These are phyloP conservation scores for Garrulus glandarius DNA, from an alignment of 2,797 vertebrate genomes.

Conservation along the genomic window DNA sequence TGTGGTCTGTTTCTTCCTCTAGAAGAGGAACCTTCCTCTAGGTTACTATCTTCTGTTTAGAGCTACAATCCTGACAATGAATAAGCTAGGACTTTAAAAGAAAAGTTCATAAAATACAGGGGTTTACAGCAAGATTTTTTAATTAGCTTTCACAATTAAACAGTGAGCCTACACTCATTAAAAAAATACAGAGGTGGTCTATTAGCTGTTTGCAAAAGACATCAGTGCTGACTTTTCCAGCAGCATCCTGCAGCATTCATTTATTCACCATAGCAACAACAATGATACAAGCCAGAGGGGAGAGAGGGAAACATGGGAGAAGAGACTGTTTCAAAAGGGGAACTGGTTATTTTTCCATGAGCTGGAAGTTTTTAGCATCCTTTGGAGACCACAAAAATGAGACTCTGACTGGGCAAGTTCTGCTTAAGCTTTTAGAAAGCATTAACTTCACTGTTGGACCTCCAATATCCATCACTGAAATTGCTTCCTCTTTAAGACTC, in stretches of 20 bases:
- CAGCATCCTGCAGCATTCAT: constrained; percentile 59
- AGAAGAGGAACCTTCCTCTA: not conserved
- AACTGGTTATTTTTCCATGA: constrained; percentile 53
- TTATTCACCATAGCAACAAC: constrained; percentile 82
- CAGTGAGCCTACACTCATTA: not conserved
- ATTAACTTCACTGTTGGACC: constrained; percentile 26
- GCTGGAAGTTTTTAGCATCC: constrained; percentile 58
- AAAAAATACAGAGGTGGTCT: constrained; percentile 5
- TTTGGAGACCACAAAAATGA: constrained; percentile 48
- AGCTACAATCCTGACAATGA: not conserved
- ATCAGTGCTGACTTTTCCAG: constrained; percentile 70
- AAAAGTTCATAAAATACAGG: not conserved
- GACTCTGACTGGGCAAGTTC: constrained; percentile 6
- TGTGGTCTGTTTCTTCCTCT: not conserved
- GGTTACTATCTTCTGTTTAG: not conserved
- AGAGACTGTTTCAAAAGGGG: constrained; percentile 36
- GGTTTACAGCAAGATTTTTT: not conserved
- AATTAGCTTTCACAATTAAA: constrained; percentile 41
- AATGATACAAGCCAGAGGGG: constrained; percentile 63
- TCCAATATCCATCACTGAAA: constrained; percentile 8
- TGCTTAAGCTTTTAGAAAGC: constrained; percentile 57
- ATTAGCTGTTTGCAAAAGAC: constrained; percentile 57
- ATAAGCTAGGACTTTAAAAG: not conserved
- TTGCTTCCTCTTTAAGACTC: constrained; percentile 18
- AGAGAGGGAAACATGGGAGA: not conserved